Conservation (phyloP, 2,113 vertebrate genomes). For the Tachysurus vachellii region DNA sequence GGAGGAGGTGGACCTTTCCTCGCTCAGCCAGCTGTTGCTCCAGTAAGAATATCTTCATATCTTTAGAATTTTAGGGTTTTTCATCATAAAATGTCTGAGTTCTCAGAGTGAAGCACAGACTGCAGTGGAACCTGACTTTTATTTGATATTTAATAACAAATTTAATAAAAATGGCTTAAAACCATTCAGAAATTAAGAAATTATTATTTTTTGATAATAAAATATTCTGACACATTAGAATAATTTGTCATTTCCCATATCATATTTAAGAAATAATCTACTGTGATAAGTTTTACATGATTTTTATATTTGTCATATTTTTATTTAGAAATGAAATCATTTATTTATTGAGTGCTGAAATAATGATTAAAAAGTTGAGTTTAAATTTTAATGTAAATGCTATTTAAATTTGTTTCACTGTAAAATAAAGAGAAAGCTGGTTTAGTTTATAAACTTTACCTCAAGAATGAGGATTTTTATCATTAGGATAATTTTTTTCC, state of each 20-base stretch:
- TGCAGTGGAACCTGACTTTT: background rate
- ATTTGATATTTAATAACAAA: background rate
- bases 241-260: background rate
- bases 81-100: too few species aligned
- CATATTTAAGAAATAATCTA: background rate
- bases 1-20: constrained; percentile 33
- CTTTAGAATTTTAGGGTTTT: background rate
- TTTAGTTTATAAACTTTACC: background rate
- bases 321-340: too few species aligned
- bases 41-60: constrained; percentile 18
- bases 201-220: background rate
- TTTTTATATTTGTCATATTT: too few species aligned
- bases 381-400: background rate
- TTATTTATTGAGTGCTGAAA: too few species aligned
- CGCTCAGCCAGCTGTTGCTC: constrained; percentile 39
- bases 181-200: background rate
- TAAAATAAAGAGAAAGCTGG: background rate
- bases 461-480: background rate
- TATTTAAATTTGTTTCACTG: background rate
- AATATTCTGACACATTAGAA: background rate
- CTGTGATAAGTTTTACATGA: too few species aligned
- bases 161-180: background rate
- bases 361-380: too few species aligned
- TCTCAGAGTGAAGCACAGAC: background rate
- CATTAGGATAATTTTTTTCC: background rate